Evolutionary conservation across 2,888 invertebrate species (phyloP).

Genomic region (Eupithecia insigniata): DNA sequence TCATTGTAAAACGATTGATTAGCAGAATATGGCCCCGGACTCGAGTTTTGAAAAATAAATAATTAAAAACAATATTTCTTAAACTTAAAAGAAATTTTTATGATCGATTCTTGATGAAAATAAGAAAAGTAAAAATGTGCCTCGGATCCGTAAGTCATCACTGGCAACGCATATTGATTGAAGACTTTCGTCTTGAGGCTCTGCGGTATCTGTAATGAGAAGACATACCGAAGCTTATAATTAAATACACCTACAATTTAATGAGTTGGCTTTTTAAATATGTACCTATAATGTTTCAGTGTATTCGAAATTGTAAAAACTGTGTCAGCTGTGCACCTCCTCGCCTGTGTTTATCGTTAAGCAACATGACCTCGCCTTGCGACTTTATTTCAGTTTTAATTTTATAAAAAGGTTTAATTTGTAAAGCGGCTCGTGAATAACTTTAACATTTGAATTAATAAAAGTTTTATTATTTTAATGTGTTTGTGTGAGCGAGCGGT

Average conservation of each 20-base stretch:
- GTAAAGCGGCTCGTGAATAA: conserved; percentile 25
- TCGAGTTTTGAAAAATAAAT: no score
- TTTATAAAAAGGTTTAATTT: conserved; percentile 34
- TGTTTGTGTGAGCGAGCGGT: conserved; percentile 14
- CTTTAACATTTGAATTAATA: conserved; percentile 12
- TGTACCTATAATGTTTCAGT: no score
- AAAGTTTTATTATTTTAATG: conserved; percentile 23
- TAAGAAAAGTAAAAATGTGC: neutral
- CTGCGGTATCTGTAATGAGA: no score
- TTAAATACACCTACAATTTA: neutral
- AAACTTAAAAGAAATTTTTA: neutral
- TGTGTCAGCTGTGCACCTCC: conserved; percentile 4
- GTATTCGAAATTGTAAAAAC: neutral
- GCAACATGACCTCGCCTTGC: conserved; percentile 33
- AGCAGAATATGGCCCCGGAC: no score
- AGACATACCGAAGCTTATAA: no score
- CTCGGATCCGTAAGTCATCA: neutral
- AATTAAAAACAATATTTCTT: no score
- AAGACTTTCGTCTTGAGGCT: no score
- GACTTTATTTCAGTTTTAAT: conserved; percentile 36
- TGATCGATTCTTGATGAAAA: neutral
- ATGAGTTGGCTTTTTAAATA: no score
- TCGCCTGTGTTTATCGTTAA: conserved; percentile 22
- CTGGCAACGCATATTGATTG: no score
- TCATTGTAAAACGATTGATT: no score